These are phyloP conservation scores for Pecten maximus DNA, from an alignment of 2,888 invertebrate genomes.

Conservation along the genomic window DNA sequence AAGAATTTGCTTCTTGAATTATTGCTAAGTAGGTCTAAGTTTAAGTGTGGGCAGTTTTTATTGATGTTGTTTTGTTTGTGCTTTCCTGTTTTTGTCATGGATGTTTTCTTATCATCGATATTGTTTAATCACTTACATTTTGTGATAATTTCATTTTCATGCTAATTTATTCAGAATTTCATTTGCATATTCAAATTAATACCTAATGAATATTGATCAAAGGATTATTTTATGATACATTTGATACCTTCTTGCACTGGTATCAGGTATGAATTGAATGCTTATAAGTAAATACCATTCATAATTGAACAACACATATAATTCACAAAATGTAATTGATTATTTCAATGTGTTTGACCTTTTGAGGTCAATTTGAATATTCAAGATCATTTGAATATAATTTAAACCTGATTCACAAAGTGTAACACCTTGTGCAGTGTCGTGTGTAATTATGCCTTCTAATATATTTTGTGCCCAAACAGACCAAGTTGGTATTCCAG, in stretches of 20 bases:
- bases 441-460: neutral
- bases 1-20: neutral
- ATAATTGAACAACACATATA: neutral
- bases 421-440: neutral
- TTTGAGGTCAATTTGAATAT: neutral
- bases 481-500: slow-evolving; percentile 49
- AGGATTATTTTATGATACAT: too few relatives aligned
- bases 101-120: neutral
- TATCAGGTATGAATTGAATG: neutral
- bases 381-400: neutral
- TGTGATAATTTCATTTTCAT: neutral
- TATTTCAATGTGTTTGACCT: neutral
- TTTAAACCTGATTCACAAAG: neutral
- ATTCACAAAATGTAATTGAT: neutral
- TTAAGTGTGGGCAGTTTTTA: neutral
- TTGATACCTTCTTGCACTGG: neutral
- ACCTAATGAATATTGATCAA: too few relatives aligned
- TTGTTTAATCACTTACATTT: neutral
- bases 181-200: neutral
- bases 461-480: slow-evolving; percentile 35
- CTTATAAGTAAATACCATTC: neutral
- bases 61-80: neutral
- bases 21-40: neutral
- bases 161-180: neutral
- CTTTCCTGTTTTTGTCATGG: neutral